Evolutionary conservation across 2,888 invertebrate genomes (phyloP), one percentile per base, ranked within the genome.

Genomic region (Clistopyga incitator): DNA sequence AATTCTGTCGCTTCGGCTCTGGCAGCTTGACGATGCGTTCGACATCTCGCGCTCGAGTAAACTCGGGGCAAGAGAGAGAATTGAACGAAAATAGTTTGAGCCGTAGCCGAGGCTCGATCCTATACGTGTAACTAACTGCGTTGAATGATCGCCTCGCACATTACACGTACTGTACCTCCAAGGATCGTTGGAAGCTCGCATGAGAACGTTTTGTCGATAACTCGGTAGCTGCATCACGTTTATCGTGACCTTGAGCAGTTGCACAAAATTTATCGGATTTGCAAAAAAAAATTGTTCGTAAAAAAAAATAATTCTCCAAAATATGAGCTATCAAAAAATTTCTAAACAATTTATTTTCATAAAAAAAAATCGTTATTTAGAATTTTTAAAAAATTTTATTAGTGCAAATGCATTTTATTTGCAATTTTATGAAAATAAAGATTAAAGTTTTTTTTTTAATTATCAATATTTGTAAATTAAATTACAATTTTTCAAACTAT

Each of bases 131-230:
- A 18, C 38, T n/a, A 70, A 38, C 70, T n/a, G 50, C 78, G 50
- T 64, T 61, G 70, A 70, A 59, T 50, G 77, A 78, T 65, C 29
- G 75, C 42, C 23, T 65, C 65, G 52, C 52, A 50, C 47, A 42
- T 42, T 11, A 8, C 47, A 47, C 47, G 6, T 47, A 38, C 25
- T 8, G 2, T 54, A 54, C 3, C 23, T 38, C 3, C 10, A 8
- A 10, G 64, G 34, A 42, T 59, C 20, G 11, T 8, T 54, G 8
- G 71, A 77, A 72, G 67, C 74, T 82, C 64, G 74, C 18, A 25
- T 25, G 38, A 75, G 45, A 80, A 65, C 71, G 76, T 76, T 79
- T 79, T 68, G 76, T 82, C 82, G 79, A 82, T 78, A 83, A 65
- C 29, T 64, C 42, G 20, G 25, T 15, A 54, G 38, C 67, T 59